Base-by-base conservation (phyloP, 2,888 invertebrate genomes). In the Diogma glabrata region DNA sequence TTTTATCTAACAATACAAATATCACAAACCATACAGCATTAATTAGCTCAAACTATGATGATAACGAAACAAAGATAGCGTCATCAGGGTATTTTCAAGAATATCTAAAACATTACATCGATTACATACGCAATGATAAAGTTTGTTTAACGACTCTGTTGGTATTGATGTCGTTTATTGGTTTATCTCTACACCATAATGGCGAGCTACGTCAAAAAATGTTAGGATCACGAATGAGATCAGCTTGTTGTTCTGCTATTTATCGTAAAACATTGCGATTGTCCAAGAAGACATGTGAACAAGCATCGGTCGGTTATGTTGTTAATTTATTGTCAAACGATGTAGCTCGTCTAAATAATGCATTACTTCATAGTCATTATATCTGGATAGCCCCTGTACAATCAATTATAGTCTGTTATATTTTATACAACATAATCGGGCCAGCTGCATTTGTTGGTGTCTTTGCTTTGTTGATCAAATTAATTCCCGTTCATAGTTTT, bases 281-380 rank as follows among this genome's bases (percentile, higher is more conserved):
- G 9, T 86, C 84, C 54, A 81, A 80, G 65, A 75, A 77, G 22
- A 79, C 87, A 1, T 67, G 87, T 33, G 79, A 79, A 3, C 75
- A 81, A 61, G 84, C 86, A 2, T 67, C 92, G 0, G 84, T 87
- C 0, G 95, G 95, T 0, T 91, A 94, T 68, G 82, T 96, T 50
- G 86, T 95, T 12, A 95, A 96, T 71, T 73, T 96, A 5, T 75
- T 96, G 50, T 92, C 94, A 5, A 95, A 95, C 63, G 96, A 96
- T 67, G 91, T 95, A 9, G 87, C 84, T 66, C 82, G 94, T 36
- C 87, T 96, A 63, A 95, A 96, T 67, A 78, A 85, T 67, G 83
- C 87, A 4, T 82, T 87, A 53, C 77, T 87, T 51, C 89, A 83
- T 65, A 73, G 90, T 8, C 89, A 93, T 66, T 91, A 84, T 70